Conservation (phyloP, 2,797 vertebrate species). For the Onychomys leucogaster region DNA sequence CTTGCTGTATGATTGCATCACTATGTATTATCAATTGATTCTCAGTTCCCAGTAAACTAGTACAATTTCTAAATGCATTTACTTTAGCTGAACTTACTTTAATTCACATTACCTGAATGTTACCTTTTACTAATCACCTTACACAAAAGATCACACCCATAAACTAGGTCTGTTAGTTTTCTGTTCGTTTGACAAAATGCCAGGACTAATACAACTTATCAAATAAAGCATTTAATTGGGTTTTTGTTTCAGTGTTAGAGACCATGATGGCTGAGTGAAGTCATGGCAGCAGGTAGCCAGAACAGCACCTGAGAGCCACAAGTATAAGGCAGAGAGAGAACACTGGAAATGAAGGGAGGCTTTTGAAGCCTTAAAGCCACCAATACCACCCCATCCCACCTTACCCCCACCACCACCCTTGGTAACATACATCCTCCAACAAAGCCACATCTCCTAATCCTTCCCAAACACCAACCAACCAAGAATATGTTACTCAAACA, state of each 20-base stretch:
- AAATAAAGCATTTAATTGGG: not conserved
- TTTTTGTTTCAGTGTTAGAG: not conserved
- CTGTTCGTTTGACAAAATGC: not conserved
- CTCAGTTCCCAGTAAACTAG: not conserved
- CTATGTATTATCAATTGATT: not conserved
- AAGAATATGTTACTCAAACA: not conserved
- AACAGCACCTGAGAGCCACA: not conserved
- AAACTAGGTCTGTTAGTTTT: not conserved
- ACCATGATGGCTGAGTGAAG: not conserved
- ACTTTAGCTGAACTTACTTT: not conserved
- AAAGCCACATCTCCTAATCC: not conserved
- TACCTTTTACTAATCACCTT: not conserved
- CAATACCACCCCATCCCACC: too few species aligned
- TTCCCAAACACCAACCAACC: not conserved
- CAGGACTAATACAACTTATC: not conserved
- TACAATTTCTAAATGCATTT: not conserved
- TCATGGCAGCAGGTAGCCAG: not conserved
- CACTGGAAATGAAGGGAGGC: not conserved
- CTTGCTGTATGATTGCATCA: not conserved
- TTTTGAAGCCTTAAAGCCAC: not conserved
- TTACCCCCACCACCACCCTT: too few species aligned
- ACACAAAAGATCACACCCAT: not conserved
- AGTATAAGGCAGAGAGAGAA: not conserved
- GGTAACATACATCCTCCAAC: not conserved
- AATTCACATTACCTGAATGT: not conserved